These are phyloP conservation scores for Hedya salicella DNA, from an alignment of 2,888 invertebrate genomes.

Conservation along the genomic window DNA sequence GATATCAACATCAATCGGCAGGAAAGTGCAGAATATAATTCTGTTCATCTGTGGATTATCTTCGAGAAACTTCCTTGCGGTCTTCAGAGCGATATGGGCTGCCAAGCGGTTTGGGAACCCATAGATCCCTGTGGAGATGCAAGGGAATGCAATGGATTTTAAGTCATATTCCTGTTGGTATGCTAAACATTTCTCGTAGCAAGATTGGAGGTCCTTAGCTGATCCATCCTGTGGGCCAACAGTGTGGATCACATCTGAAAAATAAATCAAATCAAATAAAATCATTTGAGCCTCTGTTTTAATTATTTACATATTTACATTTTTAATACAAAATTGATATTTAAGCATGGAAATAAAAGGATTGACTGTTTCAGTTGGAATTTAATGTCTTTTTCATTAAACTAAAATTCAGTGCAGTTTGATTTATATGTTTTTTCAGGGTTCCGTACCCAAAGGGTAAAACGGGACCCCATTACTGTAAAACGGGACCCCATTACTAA, in stretches of 20 bases:
- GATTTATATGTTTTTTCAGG: too few relatives aligned
- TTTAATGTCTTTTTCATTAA: too few relatives aligned
- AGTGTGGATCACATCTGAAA: conserved; percentile 93
- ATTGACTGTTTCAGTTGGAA: too few relatives aligned
- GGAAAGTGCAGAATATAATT: conserved; percentile 92
- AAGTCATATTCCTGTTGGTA: conserved; percentile 84
- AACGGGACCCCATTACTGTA: too few relatives aligned
- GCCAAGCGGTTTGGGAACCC: conserved; percentile 93
- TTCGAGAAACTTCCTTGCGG: conserved; percentile 88
- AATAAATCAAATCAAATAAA: too few relatives aligned
- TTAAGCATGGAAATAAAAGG: too few relatives aligned
- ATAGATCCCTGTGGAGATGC: conserved; percentile 96
- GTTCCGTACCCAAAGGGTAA: too few relatives aligned
- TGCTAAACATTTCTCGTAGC: conserved; percentile 89
- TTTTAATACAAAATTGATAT: too few relatives aligned
- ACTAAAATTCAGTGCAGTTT: too few relatives aligned
- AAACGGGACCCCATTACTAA: too few relatives aligned
- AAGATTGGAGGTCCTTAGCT: conserved; percentile 85
- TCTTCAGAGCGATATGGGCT: conserved; percentile 89
- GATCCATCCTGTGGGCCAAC: conserved; percentile 93
- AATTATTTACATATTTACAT: too few relatives aligned
- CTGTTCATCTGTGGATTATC: conserved; percentile 85
- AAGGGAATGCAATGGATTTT: conserved; percentile 92
- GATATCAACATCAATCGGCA: conserved; percentile 88
- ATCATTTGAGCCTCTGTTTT: too few relatives aligned